Evolutionary conservation across 37 sponge, comb jelly and placozoan species (phyloP).

Genomic region (Geodia barretti): DNA sequence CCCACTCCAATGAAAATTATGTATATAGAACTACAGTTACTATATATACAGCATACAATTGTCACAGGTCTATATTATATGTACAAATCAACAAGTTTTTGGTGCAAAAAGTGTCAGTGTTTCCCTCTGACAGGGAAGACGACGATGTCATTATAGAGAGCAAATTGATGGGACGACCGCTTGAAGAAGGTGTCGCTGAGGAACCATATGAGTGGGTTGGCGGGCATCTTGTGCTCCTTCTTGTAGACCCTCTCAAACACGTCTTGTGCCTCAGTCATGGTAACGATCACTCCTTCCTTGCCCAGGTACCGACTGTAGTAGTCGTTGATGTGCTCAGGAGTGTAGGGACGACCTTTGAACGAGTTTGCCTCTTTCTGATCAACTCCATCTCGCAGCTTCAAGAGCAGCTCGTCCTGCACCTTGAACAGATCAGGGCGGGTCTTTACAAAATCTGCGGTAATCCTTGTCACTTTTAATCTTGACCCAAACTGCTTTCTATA

Average conservation of each 20-base stretch:
- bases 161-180: neutral
- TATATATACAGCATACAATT: too few relatives aligned
- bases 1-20: neutral
- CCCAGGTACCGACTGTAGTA: neutral
- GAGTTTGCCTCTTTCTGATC: neutral
- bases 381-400: neutral
- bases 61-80: too few relatives aligned
- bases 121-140: neutral
- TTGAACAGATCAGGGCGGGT: neutral
- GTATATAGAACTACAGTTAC: too few relatives aligned
- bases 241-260: neutral
- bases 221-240: neutral
- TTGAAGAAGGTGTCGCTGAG: neutral
- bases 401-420: neutral
- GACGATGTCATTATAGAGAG: neutral
- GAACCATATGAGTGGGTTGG: neutral
- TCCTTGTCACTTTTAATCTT: neutral
- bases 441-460: neutral
- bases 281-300: neutral
- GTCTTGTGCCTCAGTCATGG: neutral
- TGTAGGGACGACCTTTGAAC: neutral
- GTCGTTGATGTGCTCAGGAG: neutral
- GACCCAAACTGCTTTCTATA: neutral
- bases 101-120: neutral
- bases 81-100: too few relatives aligned